Conservation (phyloP, 30 jellyfish, hydroid and myxozoan species). For the Nemopilema nomurai region DNA sequence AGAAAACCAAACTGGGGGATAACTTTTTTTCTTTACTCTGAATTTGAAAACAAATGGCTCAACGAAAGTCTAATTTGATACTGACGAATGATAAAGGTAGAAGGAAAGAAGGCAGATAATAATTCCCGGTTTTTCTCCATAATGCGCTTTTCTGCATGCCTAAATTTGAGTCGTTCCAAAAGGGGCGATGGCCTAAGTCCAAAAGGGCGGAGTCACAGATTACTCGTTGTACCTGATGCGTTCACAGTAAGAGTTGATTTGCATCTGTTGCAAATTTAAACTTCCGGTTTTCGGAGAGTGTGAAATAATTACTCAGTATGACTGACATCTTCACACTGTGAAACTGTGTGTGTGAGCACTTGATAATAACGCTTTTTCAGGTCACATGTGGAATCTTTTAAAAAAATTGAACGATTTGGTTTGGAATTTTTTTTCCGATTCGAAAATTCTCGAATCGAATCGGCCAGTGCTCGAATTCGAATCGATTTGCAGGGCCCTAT, state of each 20-base stretch:
- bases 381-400: not conserved
- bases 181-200: not conserved
- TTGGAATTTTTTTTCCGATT: not conserved
- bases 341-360: not conserved
- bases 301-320: no score
- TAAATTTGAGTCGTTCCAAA: not conserved
- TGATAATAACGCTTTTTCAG: not conserved
- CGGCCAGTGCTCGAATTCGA: not conserved
- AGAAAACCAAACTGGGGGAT: not conserved
- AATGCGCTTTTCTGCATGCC: not conserved
- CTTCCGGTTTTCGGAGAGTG: no score
- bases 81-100: not conserved
- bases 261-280: no score
- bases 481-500: not conserved
- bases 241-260: no score
- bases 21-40: not conserved
- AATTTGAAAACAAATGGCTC: not conserved
- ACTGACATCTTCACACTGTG: no score
- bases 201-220: no score
- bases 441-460: not conserved
- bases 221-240: no score
- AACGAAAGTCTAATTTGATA: not conserved
- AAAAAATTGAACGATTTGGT: not conserved
- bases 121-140: not conserved
- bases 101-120: not conserved